Evolutionary conservation across 2,888 invertebrate genomes (phyloP).

Genomic region (Lepas anatifera): DNA sequence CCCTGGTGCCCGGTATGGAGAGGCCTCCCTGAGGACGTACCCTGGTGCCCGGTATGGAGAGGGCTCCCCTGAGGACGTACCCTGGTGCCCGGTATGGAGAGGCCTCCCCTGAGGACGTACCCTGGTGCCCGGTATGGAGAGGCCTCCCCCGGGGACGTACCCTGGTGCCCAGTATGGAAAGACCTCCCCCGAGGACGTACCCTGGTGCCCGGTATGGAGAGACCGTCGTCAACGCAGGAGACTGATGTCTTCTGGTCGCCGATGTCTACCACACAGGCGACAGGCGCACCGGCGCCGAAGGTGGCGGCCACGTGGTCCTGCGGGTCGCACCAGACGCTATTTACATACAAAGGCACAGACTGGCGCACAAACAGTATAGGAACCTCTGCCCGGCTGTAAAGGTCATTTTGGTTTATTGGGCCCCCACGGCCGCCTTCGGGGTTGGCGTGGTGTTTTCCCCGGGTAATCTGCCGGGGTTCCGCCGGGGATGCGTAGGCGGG

Average conservation of each 20-base stretch:
- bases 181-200: not conserved
- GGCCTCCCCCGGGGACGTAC: not conserved
- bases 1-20: not conserved
- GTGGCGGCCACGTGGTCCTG: slow-evolving; percentile 75
- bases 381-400: no score
- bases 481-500: no score
- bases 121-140: not conserved
- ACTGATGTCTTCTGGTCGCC: slow-evolving; percentile 93
- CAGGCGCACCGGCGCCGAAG: slow-evolving; percentile 68
- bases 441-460: no score
- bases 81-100: not conserved
- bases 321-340: no score
- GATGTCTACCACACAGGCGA: slow-evolving; percentile 87
- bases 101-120: not conserved
- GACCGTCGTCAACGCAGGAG: slow-evolving; percentile 91
- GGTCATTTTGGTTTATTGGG: no score
- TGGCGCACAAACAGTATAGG: no score
- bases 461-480: no score
- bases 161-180: not conserved
- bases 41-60: not conserved
- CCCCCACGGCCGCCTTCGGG: no score
- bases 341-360: no score
- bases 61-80: not conserved
- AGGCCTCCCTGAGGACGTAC: not conserved
- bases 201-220: slow-evolving; percentile 42